Evolutionary conservation across 2,888 invertebrate genomes (phyloP).

Genomic region (Drosophila limbata): DNA sequence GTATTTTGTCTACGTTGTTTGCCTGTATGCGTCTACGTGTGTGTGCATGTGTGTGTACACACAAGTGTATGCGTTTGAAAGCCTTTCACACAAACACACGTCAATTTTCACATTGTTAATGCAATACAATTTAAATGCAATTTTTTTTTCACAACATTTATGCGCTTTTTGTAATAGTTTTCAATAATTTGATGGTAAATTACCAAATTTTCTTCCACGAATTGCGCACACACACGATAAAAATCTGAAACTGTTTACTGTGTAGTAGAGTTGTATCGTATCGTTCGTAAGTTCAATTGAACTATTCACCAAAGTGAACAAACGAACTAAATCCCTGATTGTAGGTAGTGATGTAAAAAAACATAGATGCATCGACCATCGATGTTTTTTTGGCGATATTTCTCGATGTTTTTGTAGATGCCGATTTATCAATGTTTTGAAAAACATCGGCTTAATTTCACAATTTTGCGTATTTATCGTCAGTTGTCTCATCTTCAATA

Average conservation of each 20-base stretch:
- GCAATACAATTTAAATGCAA: slow-evolving; percentile 3
- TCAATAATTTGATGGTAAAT: slow-evolving; percentile 22
- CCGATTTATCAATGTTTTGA: too few relatives aligned
- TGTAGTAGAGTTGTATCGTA: too few relatives aligned
- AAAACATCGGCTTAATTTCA: too few relatives aligned
- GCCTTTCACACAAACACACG: slow-evolving; percentile 23
- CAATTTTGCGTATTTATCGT: too few relatives aligned
- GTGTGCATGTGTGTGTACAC: slow-evolving; percentile 24
- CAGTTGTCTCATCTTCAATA: too few relatives aligned
- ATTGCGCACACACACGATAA: slow-evolving; percentile 66
- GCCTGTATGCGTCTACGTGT: slow-evolving; percentile 26
- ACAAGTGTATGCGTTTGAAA: slow-evolving; percentile 34
- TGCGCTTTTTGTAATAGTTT: slow-evolving; percentile 5
- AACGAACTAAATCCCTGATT: too few relatives aligned
- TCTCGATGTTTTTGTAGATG: too few relatives aligned
- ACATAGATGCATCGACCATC: too few relatives aligned
- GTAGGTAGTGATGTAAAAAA: too few relatives aligned
- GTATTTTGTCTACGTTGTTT: slow-evolving; percentile 76
- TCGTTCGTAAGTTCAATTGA: too few relatives aligned
- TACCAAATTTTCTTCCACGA: slow-evolving; percentile 63
- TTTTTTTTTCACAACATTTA: slow-evolving; percentile 21
- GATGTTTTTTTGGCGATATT: too few relatives aligned
- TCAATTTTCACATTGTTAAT: slow-evolving; percentile 32
- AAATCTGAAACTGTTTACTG: slow-evolving; percentile 75
- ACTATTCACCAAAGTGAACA: too few relatives aligned